These are phyloP conservation scores for Melanotaenia trifasciata DNA, from an alignment of 2,797 vertebrate species.

Conservation along the genomic window DNA sequence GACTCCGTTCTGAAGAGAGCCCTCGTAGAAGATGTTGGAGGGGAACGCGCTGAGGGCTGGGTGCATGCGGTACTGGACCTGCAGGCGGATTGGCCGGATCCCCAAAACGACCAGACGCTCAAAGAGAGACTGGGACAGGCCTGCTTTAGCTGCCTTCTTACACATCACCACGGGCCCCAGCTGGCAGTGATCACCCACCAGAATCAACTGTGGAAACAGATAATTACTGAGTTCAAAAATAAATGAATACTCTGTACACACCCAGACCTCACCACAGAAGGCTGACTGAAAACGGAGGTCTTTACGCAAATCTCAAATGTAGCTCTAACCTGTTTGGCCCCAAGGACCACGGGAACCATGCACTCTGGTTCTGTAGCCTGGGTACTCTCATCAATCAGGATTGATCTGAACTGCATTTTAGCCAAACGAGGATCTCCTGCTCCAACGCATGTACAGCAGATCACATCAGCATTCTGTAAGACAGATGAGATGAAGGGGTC, in stretches of 20 bases:
- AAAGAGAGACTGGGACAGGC: constrained; percentile 95
- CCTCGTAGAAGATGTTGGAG: constrained; percentile 99
- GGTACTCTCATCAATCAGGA: constrained; percentile 97
- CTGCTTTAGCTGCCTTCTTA: constrained; percentile 97
- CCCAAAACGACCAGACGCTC: constrained; percentile 97
- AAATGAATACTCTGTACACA: too few relatives aligned
- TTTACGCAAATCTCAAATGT: too few relatives aligned
- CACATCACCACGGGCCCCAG: constrained; percentile 99
- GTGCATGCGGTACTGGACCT: constrained; percentile 99
- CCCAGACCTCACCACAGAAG: too few relatives aligned
- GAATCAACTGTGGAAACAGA: constrained; percentile 86
- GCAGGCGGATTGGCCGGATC: constrained; percentile 96
- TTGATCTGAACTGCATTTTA: constrained; percentile 99
- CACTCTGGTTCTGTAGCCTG: constrained; percentile 98
- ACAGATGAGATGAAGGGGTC: too few relatives aligned
- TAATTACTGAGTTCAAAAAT: too few relatives aligned
- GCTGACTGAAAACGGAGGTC: too few relatives aligned
- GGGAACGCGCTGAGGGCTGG: constrained; percentile 98
- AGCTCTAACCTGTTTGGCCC: constrained; percentile 92
- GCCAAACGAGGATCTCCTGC: constrained; percentile 95
- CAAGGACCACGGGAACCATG: constrained; percentile 97
- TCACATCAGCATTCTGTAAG: constrained; percentile 94
- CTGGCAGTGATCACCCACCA: constrained; percentile 98
- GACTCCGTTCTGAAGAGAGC: constrained; percentile 96
- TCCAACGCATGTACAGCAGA: constrained; percentile 97